phyloP scores from a whole-genome alignment of 1,140 invertebrate species.

The Hydropsyche tenuis region DNA sequence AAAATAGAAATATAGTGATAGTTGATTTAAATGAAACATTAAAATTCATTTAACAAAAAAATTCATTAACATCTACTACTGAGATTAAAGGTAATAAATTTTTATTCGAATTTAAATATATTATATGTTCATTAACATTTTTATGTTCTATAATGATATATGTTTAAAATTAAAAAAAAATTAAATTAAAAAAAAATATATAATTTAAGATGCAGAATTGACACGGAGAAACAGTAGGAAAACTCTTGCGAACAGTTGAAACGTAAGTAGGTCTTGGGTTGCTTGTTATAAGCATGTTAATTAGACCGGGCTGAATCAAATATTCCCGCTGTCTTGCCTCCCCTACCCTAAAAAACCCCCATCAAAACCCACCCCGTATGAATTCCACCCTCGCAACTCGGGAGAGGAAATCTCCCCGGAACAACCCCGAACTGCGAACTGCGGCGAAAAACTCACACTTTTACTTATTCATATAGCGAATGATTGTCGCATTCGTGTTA shows the following conservation, averaged over 20 bases:
- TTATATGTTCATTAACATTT: no score
- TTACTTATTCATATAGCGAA: no score
- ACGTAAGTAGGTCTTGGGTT: slow-evolving; percentile 49
- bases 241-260: slow-evolving; percentile 41
- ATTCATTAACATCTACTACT: no score
- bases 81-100: no score
- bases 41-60: no score
- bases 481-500: no score
- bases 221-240: slow-evolving; percentile 29
- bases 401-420: slow-evolving; percentile 16
- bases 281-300: slow-evolving; percentile 51
- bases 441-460: background rate
- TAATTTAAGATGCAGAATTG: slow-evolving; percentile 3
- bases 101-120: no score
- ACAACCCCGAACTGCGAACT: background rate
- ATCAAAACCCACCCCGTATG: background rate
- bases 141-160: no score
- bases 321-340: slow-evolving; percentile 42
- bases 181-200: background rate
- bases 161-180: slow-evolving; percentile 16
- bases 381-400: background rate
- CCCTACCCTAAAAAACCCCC: slow-evolving; percentile 9
- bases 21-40: no score
- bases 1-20: no score
- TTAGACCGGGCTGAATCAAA: slow-evolving; percentile 50